These are phyloP conservation scores for Cygnus olor DNA, from an alignment of 2,797 vertebrate genomes.

Conservation along the genomic window DNA sequence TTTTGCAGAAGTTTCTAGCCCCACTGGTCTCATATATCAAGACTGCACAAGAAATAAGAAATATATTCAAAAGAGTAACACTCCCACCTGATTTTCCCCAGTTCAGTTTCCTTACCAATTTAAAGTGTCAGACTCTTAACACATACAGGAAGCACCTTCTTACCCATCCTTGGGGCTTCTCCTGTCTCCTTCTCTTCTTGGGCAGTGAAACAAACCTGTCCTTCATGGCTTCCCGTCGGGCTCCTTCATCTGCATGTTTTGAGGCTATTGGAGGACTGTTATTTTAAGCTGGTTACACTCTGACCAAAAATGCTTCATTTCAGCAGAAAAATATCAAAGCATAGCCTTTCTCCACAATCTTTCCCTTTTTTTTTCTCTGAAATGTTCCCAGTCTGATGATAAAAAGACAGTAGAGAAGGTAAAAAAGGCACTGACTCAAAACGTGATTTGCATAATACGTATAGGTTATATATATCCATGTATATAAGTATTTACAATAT, in stretches of 20 bases:
- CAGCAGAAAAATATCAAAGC: neutral
- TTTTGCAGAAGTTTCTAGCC: neutral
- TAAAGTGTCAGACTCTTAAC: neutral
- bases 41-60: neutral
- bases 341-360: neutral
- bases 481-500: neutral
- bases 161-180: neutral
- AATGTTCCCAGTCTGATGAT: neutral
- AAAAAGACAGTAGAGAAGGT: neutral
- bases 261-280: neutral
- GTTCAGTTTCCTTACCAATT: neutral
- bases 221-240: neutral
- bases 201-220: neutral
- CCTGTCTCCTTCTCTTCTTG: neutral
- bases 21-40: neutral
- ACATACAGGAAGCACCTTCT: neutral
- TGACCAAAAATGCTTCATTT: neutral
- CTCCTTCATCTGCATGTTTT: neutral
- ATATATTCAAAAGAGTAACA: neutral
- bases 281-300: neutral
- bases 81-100: neutral
- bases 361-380: neutral
- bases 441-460: neutral
- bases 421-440: neutral
- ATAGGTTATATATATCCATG: neutral